These are phyloP conservation scores for Oligia strigilis DNA, from an alignment of 2,888 invertebrate genomes.

Conservation along the genomic window DNA sequence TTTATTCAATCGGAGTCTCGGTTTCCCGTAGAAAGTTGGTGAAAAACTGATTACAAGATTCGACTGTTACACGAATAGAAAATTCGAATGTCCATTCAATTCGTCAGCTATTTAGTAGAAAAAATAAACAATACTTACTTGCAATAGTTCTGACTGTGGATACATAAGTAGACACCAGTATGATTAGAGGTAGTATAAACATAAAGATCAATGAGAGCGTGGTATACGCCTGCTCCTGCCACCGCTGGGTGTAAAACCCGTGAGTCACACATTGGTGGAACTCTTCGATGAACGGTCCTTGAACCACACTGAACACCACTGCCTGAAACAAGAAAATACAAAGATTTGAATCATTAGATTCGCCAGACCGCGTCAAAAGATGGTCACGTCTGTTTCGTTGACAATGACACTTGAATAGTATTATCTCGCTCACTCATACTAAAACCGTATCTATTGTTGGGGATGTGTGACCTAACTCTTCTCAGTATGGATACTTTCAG, in stretches of 20 bases:
- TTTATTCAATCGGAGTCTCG: not conserved
- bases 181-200: constrained; percentile 94
- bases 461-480: not conserved
- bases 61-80: not conserved
- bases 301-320: constrained; percentile 93
- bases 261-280: constrained; percentile 96
- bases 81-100: not conserved
- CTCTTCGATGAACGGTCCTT: constrained; percentile 94
- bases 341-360: constrained; percentile 7
- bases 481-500: not conserved
- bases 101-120: not conserved
- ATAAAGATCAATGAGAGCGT: constrained; percentile 94
- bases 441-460: not conserved
- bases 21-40: not conserved
- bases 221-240: constrained; percentile 96
- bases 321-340: constrained; percentile 89
- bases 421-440: not conserved
- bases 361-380: not conserved
- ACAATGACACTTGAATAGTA: not conserved
- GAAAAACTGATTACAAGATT: not conserved
- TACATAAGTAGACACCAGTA: constrained; percentile 94
- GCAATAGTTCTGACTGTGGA: constrained; percentile 95
- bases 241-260: constrained; percentile 93
- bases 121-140: constrained; percentile 88
- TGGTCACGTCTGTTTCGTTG: not conserved